phyloP scores from a whole-genome alignment of 23 tunicate genomes.

The Diplosoma virens region DNA sequence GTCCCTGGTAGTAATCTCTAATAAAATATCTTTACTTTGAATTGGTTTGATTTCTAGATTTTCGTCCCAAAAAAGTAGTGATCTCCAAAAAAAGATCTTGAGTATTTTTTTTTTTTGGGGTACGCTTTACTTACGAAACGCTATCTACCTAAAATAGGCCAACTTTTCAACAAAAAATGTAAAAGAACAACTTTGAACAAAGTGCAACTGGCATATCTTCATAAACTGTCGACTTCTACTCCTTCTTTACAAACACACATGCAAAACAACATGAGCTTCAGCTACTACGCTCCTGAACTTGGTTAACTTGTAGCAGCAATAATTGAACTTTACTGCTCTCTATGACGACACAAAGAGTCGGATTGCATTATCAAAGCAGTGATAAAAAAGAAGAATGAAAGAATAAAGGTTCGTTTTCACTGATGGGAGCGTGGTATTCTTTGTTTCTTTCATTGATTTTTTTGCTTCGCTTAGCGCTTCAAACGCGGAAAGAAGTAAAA shows the following conservation, averaged over 20 bases:
- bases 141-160: background rate
- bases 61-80: too few species aligned
- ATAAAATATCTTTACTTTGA: too few species aligned
- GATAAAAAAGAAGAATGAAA: background rate
- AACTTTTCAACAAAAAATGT: background rate
- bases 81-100: too few species aligned
- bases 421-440: too few species aligned
- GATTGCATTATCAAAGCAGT: background rate
- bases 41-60: too few species aligned
- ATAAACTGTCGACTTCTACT: background rate
- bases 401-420: too few species aligned
- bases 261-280: background rate
- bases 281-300: background rate
- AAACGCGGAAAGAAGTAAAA: too few species aligned
- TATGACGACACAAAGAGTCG: background rate
- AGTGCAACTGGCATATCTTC: background rate
- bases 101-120: background rate
- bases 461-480: too few species aligned
- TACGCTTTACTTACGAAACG: background rate
- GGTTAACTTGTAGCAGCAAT: background rate
- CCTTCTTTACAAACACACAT: background rate
- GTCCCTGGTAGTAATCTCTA: too few species aligned
- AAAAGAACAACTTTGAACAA: background rate
- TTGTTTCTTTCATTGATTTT: too few species aligned
- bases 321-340: background rate